Evolutionary conservation across 2,113 vertebrate species (phyloP).

Genomic region (Crotalus horridus): DNA sequence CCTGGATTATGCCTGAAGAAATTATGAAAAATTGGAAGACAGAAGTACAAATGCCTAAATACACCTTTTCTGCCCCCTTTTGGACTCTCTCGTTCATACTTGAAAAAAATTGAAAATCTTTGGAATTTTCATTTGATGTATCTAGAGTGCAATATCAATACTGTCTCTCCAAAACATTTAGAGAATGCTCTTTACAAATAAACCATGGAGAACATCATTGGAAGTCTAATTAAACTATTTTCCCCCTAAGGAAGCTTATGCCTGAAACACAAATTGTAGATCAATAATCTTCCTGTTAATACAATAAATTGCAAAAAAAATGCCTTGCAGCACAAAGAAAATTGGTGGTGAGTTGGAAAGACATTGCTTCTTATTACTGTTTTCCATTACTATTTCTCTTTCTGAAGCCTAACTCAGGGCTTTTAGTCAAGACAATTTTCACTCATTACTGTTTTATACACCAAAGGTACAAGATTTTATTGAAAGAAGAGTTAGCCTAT

Average conservation of each 20-base stretch:
- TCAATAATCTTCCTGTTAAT: constrained; percentile 8
- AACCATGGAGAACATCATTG: constrained; percentile 31
- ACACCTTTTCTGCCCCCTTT: background rate
- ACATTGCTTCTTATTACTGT: background rate
- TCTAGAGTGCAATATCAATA: constrained; percentile 5
- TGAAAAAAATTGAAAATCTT: background rate
- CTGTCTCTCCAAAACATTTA: background rate
- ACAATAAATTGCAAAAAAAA: background rate
- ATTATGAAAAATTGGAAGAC: background rate
- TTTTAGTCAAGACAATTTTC: background rate
- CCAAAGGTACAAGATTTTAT: background rate
- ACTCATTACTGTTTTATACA: background rate
- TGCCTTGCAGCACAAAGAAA: background rate
- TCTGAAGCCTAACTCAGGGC: background rate
- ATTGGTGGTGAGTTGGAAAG: background rate
- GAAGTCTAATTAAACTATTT: constrained; percentile 38
- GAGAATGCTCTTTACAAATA: background rate
- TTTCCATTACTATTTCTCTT: background rate
- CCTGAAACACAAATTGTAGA: constrained; percentile 4
- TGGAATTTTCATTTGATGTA: background rate
- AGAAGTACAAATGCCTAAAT: background rate
- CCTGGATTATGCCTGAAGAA: background rate
- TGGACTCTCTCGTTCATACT: background rate
- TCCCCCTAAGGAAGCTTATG: too few species aligned
- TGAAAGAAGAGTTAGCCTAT: background rate